Base-by-base conservation (phyloP, 2,113 vertebrate species). In the Rhagologus leucostigma region DNA sequence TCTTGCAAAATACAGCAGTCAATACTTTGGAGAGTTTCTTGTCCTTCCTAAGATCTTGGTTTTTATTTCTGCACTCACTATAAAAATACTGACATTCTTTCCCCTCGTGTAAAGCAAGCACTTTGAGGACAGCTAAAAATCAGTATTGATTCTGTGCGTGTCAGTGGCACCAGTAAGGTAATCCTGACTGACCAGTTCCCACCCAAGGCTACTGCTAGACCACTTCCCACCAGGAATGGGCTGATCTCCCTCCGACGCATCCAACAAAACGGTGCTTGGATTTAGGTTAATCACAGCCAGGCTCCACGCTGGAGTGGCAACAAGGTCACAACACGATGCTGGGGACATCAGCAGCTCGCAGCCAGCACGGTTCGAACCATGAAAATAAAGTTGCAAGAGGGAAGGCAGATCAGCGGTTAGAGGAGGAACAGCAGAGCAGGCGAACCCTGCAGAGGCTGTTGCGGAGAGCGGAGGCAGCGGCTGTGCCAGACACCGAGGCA, bases 1-100 rank as follows among this genome's bases (percentile, higher is more conserved):
- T 92, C 73, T 57, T 39, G 32, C 39, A 84, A 80, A 81, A 90
- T 8, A 70, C 27, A 5, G 0, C 32, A 69, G 70, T 39, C 84
- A 81, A 50, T 71, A 87, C 82, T 95, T 96, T 74, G 18, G 69
- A 78, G 84, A 96, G 55, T 93, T 90, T 35, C 56, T 7, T 7
- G 37, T n/a, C 64, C 16, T 62, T 67, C 10, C 0, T 16, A 24
- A 64, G 6, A 5, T n/a, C 39, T 46, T 15, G 26, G 16, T 60
- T 70, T 80, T 70, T 42, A 22, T 50, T 47, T 75, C 5, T 53
- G 20, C 20, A 33, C 29, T 67, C 10, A 2, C 2, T 12, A n/a
- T 7, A 44, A 46, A 33, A 39, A n/a, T 0, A 60, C 12, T 4
- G 42, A 16, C 4, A 33, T 16, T 35, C 29, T 15, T 35, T 17